Percentiles rank a stretch among this genome's conserved stretches.
These are phyloP conservation scores for Brevipalpus yothersi DNA, from an alignment of 1,140 invertebrate genomes.

Conservation along the genomic window DNA sequence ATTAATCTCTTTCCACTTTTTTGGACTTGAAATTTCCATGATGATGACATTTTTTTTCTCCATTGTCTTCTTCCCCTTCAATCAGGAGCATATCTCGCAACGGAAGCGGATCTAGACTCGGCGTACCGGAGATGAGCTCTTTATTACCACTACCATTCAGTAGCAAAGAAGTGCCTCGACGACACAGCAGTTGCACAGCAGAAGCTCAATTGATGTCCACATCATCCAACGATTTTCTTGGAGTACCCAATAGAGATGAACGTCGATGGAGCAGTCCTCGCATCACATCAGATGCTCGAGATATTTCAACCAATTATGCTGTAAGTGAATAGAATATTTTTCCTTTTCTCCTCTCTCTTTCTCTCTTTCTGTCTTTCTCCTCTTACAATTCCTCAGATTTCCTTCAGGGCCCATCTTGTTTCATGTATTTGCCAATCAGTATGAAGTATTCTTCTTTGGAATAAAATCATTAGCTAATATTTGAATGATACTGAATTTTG, in stretches of 20 bases:
- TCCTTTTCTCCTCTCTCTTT: background rate
- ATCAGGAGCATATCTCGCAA: background rate
- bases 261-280: conserved; percentile 2
- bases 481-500: background rate
- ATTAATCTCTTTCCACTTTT: too few relatives aligned
- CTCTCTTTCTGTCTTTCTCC: background rate
- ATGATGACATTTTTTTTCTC: too few relatives aligned
- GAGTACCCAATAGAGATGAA: conserved; percentile 3
- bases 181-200: conserved; percentile 4
- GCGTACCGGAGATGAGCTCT: background rate
- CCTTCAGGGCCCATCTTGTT: background rate
- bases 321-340: background rate
- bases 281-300: background rate
- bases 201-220: background rate
- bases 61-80: background rate
- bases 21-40: too few relatives aligned
- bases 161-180: conserved; percentile 1
- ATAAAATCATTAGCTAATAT: background rate
- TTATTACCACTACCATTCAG: background rate
- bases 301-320: background rate
- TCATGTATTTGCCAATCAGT: background rate
- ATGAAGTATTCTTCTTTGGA: background rate
- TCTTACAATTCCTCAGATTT: too few relatives aligned
- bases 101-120: background rate
- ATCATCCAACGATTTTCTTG: background rate